phyloP scores from a whole-genome alignment of 2,888 invertebrate species.

The Ophion slaviceki region DNA sequence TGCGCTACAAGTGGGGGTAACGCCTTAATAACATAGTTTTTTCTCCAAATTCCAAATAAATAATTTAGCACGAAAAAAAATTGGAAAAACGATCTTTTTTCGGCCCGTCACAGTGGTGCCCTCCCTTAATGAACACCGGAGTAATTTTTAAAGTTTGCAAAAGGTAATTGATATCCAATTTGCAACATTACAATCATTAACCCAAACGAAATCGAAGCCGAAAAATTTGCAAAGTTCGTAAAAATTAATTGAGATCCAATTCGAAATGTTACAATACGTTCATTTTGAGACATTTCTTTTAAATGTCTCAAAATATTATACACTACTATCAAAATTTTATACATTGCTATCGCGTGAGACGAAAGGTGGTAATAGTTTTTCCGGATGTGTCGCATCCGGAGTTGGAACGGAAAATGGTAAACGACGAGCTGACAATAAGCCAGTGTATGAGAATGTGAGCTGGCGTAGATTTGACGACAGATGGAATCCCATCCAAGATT shows the following conservation, averaged over 20 bases:
- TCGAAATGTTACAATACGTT: conserved; percentile 36
- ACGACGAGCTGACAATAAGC: conserved; percentile 2
- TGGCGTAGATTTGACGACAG: conserved; percentile 54
- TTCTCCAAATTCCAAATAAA: no score
- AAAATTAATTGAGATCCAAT: conserved; percentile 12
- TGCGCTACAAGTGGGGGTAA: no score
- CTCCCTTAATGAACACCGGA: no score
- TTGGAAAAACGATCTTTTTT: no score
- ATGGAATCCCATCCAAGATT: conserved; percentile 27
- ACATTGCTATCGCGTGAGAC: neutral
- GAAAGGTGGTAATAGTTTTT: neutral
- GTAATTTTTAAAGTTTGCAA: no score
- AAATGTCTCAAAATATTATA: neutral
- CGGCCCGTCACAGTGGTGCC: no score
- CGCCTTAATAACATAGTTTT: no score
- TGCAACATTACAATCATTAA: no score
- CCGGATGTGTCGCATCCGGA: conserved; percentile 35
- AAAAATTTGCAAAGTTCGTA: neutral
- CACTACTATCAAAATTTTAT: neutral
- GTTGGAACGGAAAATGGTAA: conserved; percentile 28
- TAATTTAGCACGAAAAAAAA: no score
- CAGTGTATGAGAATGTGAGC: conserved; percentile 16
- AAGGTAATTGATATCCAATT: no score
- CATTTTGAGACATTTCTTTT: conserved; percentile 3
- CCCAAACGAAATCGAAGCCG: no score